Base-by-base conservation (phyloP, 2,888 invertebrate genomes). In the Limnephilus auricula region DNA sequence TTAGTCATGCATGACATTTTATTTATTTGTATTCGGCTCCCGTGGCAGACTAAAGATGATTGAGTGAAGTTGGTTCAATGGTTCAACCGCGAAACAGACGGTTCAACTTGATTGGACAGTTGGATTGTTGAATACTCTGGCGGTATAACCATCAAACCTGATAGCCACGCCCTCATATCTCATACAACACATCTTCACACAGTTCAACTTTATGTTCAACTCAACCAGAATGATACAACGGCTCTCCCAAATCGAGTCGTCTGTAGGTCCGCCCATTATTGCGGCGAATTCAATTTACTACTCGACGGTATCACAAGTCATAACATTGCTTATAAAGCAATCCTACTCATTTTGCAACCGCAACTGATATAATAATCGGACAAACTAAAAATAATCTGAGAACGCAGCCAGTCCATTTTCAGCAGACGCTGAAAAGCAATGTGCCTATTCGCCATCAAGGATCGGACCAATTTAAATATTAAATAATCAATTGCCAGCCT, bases 391-490 rank as follows among this genome's bases (percentile, higher is more conserved):
- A 65, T 65, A 65, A 65, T 25, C 65, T 65, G 65, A 25, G 65
- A 65, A 65, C 65, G 9, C 25, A 65, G 9, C 25, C 6, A 65
- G 65, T 65, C 65, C 25, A 9, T n/a, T 65, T 65, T 65, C 25
- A 25, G 65, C 65, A n/a, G 65, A 65, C 32, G 82, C 82, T 34
- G 32, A 82, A 82, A 31, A 25, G 31, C 82, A 6, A 18, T 80
- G 32, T 32, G 18, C 34, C 18, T 10, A 82, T 32, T 82, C 32
- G 82, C 34, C 82, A 15, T 2, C 82, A 32, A 82, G 82, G 82
- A 82, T 82, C 82, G 34, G 34, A 34, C 82, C 82, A 82, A 82
- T 82, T 82, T 82, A 82, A 82, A 32, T 34, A 34, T 82, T 18
- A 18, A 82, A 34, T 82, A 34, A 65, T 65, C 65, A 65, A 65